These are phyloP conservation scores for Chascanopsetta lugubris DNA, from an alignment of 2,113 vertebrate species.

Conservation along the genomic window DNA sequence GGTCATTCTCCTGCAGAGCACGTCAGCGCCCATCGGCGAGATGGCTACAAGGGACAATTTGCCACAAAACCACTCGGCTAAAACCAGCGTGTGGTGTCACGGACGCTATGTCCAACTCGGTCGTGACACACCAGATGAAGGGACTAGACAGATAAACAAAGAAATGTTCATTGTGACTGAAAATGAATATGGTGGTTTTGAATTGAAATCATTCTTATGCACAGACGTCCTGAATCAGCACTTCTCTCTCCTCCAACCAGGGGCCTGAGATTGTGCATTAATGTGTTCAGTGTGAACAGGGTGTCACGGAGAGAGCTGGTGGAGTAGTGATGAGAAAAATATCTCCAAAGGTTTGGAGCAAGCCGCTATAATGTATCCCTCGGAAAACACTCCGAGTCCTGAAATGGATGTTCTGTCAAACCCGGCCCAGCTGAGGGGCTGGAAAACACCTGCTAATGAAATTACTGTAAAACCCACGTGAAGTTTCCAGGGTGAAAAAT, in stretches of 20 bases:
- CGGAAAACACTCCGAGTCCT: constrained; percentile 23
- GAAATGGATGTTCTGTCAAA: constrained; percentile 56
- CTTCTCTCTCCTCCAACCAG: constrained; percentile 15
- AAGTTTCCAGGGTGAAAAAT: constrained; percentile 16
- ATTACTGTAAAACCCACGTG: constrained; percentile 34
- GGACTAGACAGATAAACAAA: no score
- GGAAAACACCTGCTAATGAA: constrained; percentile 67
- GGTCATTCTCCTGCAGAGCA: no score
- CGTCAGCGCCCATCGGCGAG: no score
- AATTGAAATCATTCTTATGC: constrained; percentile 67
- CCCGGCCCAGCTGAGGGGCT: constrained; percentile 31
- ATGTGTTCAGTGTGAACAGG: constrained; percentile 57
- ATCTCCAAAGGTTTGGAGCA: constrained; percentile 28
- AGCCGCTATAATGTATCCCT: constrained; percentile 43
- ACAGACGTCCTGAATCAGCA: constrained; percentile 40
- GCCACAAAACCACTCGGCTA: no score
- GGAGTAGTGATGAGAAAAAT: constrained; percentile 51
- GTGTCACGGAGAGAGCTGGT: constrained; percentile 47
- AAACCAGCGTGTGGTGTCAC: no score
- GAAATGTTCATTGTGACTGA: constrained; percentile 45
- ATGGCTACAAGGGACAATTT: no score
- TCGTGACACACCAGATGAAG: no score
- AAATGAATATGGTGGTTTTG: constrained; percentile 52
- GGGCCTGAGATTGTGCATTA: constrained; percentile 38
- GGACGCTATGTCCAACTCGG: no score